phyloP scores from a whole-genome alignment of 2,113 vertebrate genomes.

The Siniperca chuatsi region DNA sequence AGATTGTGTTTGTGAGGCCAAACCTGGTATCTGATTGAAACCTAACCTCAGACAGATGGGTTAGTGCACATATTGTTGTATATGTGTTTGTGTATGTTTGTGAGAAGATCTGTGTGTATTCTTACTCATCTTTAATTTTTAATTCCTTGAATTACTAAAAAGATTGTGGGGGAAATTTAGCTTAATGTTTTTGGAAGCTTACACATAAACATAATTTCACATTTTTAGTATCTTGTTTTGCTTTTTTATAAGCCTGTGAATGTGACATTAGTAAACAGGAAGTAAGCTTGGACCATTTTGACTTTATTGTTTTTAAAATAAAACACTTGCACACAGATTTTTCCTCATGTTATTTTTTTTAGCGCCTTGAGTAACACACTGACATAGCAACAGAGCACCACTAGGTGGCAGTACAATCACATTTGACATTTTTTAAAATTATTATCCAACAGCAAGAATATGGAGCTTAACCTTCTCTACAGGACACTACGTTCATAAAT shows the following conservation, averaged over 20 bases:
- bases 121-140: slow-evolving; percentile 1
- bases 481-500: slow-evolving; percentile 89
- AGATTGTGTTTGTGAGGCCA: slow-evolving; percentile 58
- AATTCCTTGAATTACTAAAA: slow-evolving; percentile 6
- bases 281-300: slow-evolving; percentile 58
- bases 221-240: background rate
- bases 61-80: slow-evolving; percentile 18
- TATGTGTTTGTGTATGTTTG: slow-evolving; percentile 2
- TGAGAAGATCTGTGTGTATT: background rate
- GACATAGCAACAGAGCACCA: slow-evolving; percentile 85
- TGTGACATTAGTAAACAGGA: slow-evolving; percentile 49
- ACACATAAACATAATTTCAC: background rate
- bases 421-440: slow-evolving; percentile 82
- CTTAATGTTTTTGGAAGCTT: background rate
- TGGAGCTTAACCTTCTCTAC: slow-evolving; percentile 91
- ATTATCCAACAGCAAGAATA: slow-evolving; percentile 86
- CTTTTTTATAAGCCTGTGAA: slow-evolving; percentile 11
- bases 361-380: slow-evolving; percentile 84
- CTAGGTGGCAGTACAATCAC: slow-evolving; percentile 89
- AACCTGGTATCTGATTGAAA: slow-evolving; percentile 75
- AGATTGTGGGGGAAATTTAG: background rate
- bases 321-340: slow-evolving; percentile 82
- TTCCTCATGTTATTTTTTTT: slow-evolving; percentile 71
- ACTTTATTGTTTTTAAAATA: slow-evolving; percentile 83
- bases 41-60: slow-evolving; percentile 80